Percentiles rank a stretch among this genome's conserved stretches.
phyloP scores from a whole-genome alignment of 53 echinoderm and acorn worm species.

The Holothuria leucospilota region DNA sequence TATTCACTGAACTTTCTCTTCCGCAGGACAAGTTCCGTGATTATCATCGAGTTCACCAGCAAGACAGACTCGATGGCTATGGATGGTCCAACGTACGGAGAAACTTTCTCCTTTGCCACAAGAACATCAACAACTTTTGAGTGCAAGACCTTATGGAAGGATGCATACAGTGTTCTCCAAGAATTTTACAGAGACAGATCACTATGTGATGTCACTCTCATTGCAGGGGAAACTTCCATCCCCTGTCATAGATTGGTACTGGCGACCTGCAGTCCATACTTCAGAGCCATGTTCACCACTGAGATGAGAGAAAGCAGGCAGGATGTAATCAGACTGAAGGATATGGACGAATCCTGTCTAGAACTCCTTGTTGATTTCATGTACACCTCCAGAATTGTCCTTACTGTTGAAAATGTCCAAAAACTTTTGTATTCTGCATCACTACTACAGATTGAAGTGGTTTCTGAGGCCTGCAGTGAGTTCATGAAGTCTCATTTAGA shows the following conservation, averaged over 20 bases:
- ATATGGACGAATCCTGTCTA: slow-evolving; percentile 87
- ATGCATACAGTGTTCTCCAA: slow-evolving; percentile 78
- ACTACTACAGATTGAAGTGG: slow-evolving; percentile 85
- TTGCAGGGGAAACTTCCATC: slow-evolving; percentile 69
- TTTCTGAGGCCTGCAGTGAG: slow-evolving; percentile 90
- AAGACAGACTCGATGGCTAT: slow-evolving; percentile 65
- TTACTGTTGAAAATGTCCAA: slow-evolving; percentile 94
- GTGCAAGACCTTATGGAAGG: slow-evolving; percentile 88
- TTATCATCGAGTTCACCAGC: slow-evolving; percentile 96
- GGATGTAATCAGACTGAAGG: slow-evolving; percentile 69
- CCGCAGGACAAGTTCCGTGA: slow-evolving; percentile 79
- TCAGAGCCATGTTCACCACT: slow-evolving; percentile 96
- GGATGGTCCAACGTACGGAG: slow-evolving; percentile 28
- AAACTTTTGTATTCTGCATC: slow-evolving; percentile 88
- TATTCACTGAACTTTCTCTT: not conserved
- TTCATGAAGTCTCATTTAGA: slow-evolving; percentile 96
- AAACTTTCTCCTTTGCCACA: slow-evolving; percentile 49
- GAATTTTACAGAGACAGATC: slow-evolving; percentile 76
- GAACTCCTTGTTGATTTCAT: slow-evolving; percentile 83
- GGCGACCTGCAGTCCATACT: slow-evolving; percentile 94
- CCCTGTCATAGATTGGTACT: slow-evolving; percentile 91
- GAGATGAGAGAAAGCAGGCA: slow-evolving; percentile 93
- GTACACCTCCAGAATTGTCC: slow-evolving; percentile 90
- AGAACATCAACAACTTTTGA: slow-evolving; percentile 83
- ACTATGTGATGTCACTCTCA: slow-evolving; percentile 88